Base-by-base conservation (phyloP, 35 echinoderm and acorn worm species). In the Lytechinus pictus region DNA sequence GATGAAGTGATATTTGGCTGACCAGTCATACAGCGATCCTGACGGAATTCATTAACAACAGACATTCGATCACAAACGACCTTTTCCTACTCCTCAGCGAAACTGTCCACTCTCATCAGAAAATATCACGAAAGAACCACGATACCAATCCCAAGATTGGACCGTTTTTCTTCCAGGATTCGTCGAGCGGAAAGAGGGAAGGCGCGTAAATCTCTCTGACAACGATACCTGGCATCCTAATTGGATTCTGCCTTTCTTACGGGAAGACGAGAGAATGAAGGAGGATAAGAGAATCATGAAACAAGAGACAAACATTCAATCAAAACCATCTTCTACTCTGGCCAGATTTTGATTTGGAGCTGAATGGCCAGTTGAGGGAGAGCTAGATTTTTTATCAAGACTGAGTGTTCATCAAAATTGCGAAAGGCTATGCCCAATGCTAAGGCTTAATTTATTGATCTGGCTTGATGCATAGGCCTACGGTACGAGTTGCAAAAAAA, bases 241-340 rank as follows among this genome's bases (percentile, higher is more conserved):
- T 79, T 79, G 66, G 66, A 79, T 79, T 79, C 66, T 16, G 66
- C 66, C 66, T 79, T 71, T 79, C 66, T 79, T 79, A 19, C 66
- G 16, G 19, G 66, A 79, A n/a, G 66, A 79, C 19, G 66, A n/a
- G 21, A 79, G 21, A 79, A 79, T 24, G 19, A 44, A 24, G 66
- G 66, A 3, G 66, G 19, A n/a, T n/a, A 79, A 79, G 21, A 79
- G 66, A 24, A n/a, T 24, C 66, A 79, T 24, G 66, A 79, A 79
- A 79, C 66, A 24, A 79, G 66, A 79, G 66, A 79, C 66, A 79
- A 79, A 79, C 66, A 79, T 79, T 79, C 66, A 79, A 79, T 79
- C 66, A 79, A 79, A 79, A 16, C 14, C 66, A 79, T 79, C 33
- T 44, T 44, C 66, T 79, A 79, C 19, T 24, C n/a, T 0, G 66